These are phyloP conservation scores for Argyresthia goedartella DNA, from an alignment of 2,888 invertebrate genomes.

Conservation along the genomic window DNA sequence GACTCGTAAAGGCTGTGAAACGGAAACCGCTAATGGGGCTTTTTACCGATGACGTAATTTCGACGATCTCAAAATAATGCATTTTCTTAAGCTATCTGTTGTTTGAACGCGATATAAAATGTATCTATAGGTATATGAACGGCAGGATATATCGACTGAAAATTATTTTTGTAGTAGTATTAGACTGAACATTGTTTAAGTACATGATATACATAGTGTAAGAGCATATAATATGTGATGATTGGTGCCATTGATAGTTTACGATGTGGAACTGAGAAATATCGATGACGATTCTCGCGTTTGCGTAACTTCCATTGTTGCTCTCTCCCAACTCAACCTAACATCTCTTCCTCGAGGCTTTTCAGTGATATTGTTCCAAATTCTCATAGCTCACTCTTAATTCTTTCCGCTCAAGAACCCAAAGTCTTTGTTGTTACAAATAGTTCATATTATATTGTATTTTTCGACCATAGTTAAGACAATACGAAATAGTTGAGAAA, in stretches of 20 bases:
- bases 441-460: not conserved
- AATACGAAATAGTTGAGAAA: constrained; percentile 61
- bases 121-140: constrained; percentile 20
- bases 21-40: constrained; percentile 19
- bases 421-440: too few relatives aligned
- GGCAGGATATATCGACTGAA: constrained; percentile 65
- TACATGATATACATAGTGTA: constrained; percentile 19
- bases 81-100: constrained; percentile 36
- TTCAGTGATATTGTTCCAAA: too few relatives aligned
- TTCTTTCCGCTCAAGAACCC: too few relatives aligned
- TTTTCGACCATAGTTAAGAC: constrained; percentile 61
- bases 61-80: constrained; percentile 54
- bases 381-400: too few relatives aligned
- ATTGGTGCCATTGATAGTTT: constrained; percentile 69
- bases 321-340: constrained; percentile 20
- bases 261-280: constrained; percentile 47
- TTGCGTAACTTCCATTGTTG: constrained; percentile 60
- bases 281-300: constrained; percentile 22
- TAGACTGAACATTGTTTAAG: constrained; percentile 66
- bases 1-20: constrained; percentile 31
- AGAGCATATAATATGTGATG: constrained; percentile 60
- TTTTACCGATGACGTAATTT: constrained; percentile 16
- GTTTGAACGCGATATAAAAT: constrained; percentile 34
- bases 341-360: too few relatives aligned
- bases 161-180: constrained; percentile 69